Percentiles rank a stretch among this genome's conserved stretches.
Evolutionary conservation across 1,140 invertebrate species (phyloP).

Genomic region (Heliconius congener): DNA sequence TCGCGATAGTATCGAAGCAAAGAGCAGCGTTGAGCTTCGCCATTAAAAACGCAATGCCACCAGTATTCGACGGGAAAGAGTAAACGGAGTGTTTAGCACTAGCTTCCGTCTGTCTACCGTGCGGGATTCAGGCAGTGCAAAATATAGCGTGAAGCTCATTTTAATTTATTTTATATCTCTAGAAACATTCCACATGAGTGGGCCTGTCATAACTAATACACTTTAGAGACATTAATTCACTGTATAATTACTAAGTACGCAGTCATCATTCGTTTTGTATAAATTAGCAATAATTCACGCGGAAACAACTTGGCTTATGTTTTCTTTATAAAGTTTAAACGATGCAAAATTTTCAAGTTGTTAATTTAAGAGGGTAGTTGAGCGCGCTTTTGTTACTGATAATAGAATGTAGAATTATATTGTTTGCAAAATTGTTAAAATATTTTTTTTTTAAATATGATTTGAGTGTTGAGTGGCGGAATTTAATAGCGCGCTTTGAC

Average conservation of each 20-base stretch:
- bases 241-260: constrained; percentile 5
- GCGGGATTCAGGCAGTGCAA: too few species aligned
- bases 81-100: too few species aligned
- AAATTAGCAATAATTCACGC: neutral
- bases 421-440: too few species aligned
- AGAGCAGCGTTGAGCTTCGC: too few species aligned
- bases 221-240: constrained; percentile 1
- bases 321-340: constrained; percentile 4
- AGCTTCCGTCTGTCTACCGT: too few species aligned
- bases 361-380: neutral
- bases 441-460: too few species aligned
- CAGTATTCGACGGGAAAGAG: too few species aligned
- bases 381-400: neutral
- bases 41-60: too few species aligned
- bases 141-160: too few species aligned
- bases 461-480: too few species aligned
- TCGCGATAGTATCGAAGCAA: too few species aligned
- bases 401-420: neutral
- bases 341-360: neutral
- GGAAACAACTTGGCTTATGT: neutral
- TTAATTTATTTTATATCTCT: neutral
- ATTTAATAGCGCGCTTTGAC: too few species aligned
- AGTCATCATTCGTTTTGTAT: constrained; percentile 2
- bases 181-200: neutral
- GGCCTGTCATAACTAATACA: neutral